phyloP scores from a whole-genome alignment of 2,888 invertebrate genomes.

The Matsumyia berberina region DNA sequence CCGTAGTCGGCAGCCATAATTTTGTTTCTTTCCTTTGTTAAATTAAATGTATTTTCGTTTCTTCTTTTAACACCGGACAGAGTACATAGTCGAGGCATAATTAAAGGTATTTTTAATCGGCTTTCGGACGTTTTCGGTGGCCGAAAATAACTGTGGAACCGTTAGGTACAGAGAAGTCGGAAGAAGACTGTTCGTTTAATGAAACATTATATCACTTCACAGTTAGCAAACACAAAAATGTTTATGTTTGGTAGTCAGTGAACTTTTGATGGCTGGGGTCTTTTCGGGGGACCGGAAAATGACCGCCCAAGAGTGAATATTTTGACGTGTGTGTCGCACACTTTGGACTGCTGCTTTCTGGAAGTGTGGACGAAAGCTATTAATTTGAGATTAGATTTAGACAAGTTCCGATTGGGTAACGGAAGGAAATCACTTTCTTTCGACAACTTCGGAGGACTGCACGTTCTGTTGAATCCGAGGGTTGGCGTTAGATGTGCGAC shows the following conservation, averaged over 20 bases:
- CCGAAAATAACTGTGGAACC: slow-evolving; percentile 38
- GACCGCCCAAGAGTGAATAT: slow-evolving; percentile 3
- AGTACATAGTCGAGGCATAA: slow-evolving; percentile 23
- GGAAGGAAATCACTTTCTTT: slow-evolving; percentile 1
- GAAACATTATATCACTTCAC: slow-evolving; percentile 53
- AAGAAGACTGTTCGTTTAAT: slow-evolving; percentile 31
- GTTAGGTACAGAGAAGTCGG: slow-evolving; percentile 47
- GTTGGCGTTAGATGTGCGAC: background rate
- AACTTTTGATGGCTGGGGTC: slow-evolving; percentile 48
- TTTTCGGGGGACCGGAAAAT: background rate
- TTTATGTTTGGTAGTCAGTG: slow-evolving; percentile 48
- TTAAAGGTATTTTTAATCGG: slow-evolving; percentile 49
- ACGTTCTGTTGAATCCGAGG: too few relatives aligned
- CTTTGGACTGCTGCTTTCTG: background rate
- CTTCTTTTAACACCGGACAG: slow-evolving; percentile 7
- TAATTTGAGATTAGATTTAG: background rate
- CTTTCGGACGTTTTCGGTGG: slow-evolving; percentile 44
- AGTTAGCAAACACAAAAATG: slow-evolving; percentile 41
- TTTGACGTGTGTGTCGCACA: slow-evolving; percentile 53
- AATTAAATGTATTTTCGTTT: slow-evolving; percentile 37
- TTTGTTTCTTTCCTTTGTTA: slow-evolving; percentile 30
- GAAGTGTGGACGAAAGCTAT: background rate
- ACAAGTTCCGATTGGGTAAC: background rate
- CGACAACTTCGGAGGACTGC: too few relatives aligned
- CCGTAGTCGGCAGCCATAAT: background rate